Conservation (phyloP, 2,113 vertebrate species). For the Maccullochella peelii region DNA sequence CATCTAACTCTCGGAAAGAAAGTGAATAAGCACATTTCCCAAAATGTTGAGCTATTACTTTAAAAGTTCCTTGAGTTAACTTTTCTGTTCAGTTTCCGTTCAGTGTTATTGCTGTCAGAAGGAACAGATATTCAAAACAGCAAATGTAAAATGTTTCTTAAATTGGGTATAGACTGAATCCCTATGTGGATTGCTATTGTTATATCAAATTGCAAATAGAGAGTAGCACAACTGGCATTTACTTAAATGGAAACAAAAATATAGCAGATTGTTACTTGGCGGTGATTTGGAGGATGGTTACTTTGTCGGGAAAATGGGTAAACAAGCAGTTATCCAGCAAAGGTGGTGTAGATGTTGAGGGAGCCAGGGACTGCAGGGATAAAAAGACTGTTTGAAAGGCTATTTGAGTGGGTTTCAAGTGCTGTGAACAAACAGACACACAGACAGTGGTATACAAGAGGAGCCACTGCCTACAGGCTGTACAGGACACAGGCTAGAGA, state of each 20-base stretch:
- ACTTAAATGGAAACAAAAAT: slow-evolving; percentile 16
- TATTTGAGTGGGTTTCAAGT: slow-evolving; percentile 55
- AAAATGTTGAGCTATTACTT: not conserved
- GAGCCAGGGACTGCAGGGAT: slow-evolving; percentile 38
- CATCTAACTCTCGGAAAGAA: not conserved
- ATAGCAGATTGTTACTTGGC: slow-evolving; percentile 10
- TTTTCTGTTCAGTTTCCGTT: not conserved
- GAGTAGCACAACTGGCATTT: slow-evolving; percentile 1
- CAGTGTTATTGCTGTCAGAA: not conserved
- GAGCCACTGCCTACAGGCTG: slow-evolving; percentile 62
- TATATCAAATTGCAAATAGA: slow-evolving; percentile 17
- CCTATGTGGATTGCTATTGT: slow-evolving; percentile 3
- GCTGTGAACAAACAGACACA: slow-evolving; percentile 45
- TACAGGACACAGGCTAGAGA: slow-evolving; percentile 50
- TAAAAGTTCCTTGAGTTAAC: not conserved
- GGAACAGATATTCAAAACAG: slow-evolving; percentile 18
- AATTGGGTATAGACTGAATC: not conserved
- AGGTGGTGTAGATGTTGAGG: slow-evolving; percentile 46
- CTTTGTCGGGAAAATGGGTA: slow-evolving; percentile 39
- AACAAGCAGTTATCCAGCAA: slow-evolving; percentile 51
- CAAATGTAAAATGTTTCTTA: slow-evolving; percentile 12
- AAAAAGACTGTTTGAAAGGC: slow-evolving; percentile 42
- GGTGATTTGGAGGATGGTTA: slow-evolving; percentile 16
- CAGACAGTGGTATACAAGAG: slow-evolving; percentile 51
- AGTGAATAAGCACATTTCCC: not conserved